Evolutionary conservation across 2,888 invertebrate genomes (phyloP), one percentile per base, ranked within the genome.

Genomic region (Morpho helenor): DNA sequence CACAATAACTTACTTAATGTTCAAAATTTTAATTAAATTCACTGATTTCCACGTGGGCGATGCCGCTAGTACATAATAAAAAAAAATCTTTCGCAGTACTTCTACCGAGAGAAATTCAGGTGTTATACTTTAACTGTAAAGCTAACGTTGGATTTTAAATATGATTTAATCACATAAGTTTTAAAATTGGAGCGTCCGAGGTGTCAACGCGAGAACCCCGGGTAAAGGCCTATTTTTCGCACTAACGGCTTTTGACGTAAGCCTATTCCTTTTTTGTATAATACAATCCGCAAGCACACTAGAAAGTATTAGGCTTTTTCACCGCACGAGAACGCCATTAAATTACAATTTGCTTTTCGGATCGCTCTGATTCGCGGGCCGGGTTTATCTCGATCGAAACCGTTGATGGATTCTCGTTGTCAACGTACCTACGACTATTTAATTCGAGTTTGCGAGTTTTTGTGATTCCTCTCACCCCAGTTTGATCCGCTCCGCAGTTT

Each of bases 371-470:
- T 49, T 53, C 49, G 57, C 62, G 62, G 49, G 45, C 50, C 41
- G 51, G 62, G 58, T 56, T 63, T 63, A 63, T 63, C 61, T 56
- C 56, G 58, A 64, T 62, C 61, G 59, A 55, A 53, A 64, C 76
- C 79, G 70, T 79, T 84, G 84, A 87, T 85, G 83, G 82, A 84
- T 87, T 80, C 79, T 69, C 74, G 80, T 76, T 81, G 84, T 83
- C 83, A 80, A 83, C 80, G 80, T 84, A 81, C 81, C 83, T 84
- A 82, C 82, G 82, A 61, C 61, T 61, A 81, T 87, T 87, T 85
- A 86, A 86, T 86, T 84, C 80, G 78, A 82, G 80, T 84, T 85
- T 76, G 75, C 75, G 73, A 75, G 76, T 84, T 86, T 84, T 85
- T 84, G 74, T 68, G 72, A 74, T 70, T 75, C 79, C 78, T 73